Evolutionary conservation across 2,113 vertebrate genomes (phyloP).

Genomic region (Hymenochirus boettgeri): DNA sequence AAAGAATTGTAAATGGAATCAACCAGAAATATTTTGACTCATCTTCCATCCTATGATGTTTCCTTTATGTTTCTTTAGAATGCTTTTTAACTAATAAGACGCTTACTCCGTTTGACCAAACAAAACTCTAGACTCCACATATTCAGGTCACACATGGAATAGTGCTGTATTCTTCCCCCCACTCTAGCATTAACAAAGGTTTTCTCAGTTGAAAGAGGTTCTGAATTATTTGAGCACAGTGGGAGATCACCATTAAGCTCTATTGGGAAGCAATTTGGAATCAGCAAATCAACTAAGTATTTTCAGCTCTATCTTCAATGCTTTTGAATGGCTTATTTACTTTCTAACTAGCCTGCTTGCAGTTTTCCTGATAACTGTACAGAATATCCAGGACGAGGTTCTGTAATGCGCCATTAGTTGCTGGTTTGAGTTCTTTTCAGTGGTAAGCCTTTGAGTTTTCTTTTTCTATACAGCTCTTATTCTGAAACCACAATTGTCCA

Average conservation of each 20-base stretch:
- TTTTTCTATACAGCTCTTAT: constrained; percentile 43
- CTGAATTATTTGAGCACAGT: constrained; percentile 43
- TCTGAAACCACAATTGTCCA: constrained; percentile 42
- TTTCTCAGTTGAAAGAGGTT: constrained; percentile 44
- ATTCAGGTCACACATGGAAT: constrained; percentile 44
- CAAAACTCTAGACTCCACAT: constrained; percentile 38
- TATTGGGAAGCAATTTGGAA: constrained; percentile 43
- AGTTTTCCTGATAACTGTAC: constrained; percentile 43
- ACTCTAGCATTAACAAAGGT: constrained; percentile 43
- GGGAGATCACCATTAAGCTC: constrained; percentile 42
- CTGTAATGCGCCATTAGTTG: constrained; percentile 43
- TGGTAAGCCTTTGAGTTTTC: constrained; percentile 41
- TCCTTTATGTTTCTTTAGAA: constrained; percentile 40
- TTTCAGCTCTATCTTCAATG: constrained; percentile 43
- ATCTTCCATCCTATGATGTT: constrained; percentile 31
- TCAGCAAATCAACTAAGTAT: constrained; percentile 44
- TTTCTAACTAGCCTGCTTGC: constrained; percentile 43
- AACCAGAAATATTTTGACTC: constrained; percentile 41
- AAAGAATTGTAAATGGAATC: constrained; percentile 26
- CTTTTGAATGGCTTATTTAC: constrained; percentile 44
- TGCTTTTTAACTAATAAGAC: constrained; percentile 44
- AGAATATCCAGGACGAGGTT: constrained; percentile 43
- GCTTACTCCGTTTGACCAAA: constrained; percentile 42
- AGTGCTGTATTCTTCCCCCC: constrained; percentile 38
- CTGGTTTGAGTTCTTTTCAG: constrained; percentile 44